These are phyloP conservation scores for Acridotheres tristis DNA, from an alignment of 2,797 vertebrate genomes.

Conservation along the genomic window DNA sequence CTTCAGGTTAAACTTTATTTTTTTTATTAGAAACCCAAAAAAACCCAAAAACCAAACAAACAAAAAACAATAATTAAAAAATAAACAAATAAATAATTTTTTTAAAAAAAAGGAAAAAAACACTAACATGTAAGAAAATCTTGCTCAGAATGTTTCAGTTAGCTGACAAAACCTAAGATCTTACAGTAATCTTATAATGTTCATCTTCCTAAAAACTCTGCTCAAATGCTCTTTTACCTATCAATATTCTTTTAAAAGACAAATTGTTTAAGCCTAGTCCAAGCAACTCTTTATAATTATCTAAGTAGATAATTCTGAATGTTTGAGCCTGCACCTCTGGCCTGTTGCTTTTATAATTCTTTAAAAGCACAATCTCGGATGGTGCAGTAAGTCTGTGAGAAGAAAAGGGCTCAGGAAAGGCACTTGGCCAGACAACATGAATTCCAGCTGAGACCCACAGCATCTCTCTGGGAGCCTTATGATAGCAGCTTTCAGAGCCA, in stretches of 20 bases:
- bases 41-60: not conserved
- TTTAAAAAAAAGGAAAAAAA: not conserved
- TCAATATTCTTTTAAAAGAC: not conserved
- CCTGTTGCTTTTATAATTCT: not conserved
- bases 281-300: not conserved
- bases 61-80: too few species aligned
- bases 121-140: not conserved
- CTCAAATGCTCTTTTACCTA: not conserved
- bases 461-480: fast-evolving
- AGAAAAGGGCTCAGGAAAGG: not conserved
- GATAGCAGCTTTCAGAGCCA: not conserved
- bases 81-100: too few species aligned
- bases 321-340: not conserved
- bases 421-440: not conserved
- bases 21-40: not conserved
- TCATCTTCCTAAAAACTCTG: not conserved
- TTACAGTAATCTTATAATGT: not conserved
- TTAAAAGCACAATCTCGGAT: not conserved
- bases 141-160: not conserved
- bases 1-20: not conserved
- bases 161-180: not conserved
- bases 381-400: not conserved
- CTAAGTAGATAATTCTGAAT: not conserved
- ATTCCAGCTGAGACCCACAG: not conserved
- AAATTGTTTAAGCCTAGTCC: not conserved